Evolutionary conservation across 2,888 invertebrate species (phyloP).

Genomic region (Blastobasis adustella): DNA sequence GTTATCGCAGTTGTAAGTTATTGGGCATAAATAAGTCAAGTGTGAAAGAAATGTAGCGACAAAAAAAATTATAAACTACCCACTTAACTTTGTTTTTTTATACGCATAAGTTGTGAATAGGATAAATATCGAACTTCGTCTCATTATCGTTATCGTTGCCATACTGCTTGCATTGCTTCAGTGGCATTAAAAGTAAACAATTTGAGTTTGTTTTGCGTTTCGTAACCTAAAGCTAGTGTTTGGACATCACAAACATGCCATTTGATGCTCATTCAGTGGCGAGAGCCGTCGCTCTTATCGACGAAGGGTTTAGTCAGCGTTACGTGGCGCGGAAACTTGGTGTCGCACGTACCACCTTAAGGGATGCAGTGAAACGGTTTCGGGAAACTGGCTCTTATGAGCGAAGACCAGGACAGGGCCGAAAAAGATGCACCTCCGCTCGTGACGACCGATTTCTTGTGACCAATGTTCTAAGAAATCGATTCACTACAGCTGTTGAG

Average conservation of each 20-base stretch:
- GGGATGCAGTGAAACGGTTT: constrained; percentile 6
- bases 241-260: constrained; percentile 1
- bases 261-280: neutral
- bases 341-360: constrained; percentile 5
- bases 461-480: neutral
- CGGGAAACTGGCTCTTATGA: constrained; percentile 7
- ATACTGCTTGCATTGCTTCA: too few relatives aligned
- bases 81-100: too few relatives aligned
- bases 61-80: too few relatives aligned
- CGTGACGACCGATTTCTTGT: constrained; percentile 1
- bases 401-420: constrained; percentile 8
- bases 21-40: too few relatives aligned
- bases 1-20: too few relatives aligned
- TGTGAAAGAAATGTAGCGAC: too few relatives aligned
- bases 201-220: too few relatives aligned
- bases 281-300: neutral
- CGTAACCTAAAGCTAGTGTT: neutral
- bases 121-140: too few relatives aligned
- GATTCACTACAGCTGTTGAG: neutral
- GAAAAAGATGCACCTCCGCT: constrained; percentile 1
- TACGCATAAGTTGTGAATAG: too few relatives aligned
- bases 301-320: constrained; percentile 4
- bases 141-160: too few relatives aligned
- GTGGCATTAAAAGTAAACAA: too few relatives aligned
- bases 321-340: constrained; percentile 2